Percentiles rank a stretch among this genome's conserved stretches.
Evolutionary conservation across 2,888 invertebrate genomes (phyloP).

Genomic region (Ochropacha duplaris): DNA sequence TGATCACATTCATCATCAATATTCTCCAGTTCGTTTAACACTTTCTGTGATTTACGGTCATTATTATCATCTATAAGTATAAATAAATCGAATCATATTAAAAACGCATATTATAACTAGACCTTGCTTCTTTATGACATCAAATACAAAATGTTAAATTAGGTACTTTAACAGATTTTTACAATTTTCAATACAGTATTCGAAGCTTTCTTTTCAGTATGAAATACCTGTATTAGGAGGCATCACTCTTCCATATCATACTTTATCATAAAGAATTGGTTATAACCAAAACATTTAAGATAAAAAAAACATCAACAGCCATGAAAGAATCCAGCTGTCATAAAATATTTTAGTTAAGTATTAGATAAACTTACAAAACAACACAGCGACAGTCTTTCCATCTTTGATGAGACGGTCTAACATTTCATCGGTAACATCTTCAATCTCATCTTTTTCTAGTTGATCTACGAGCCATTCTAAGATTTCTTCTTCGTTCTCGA

Average conservation of each 20-base stretch:
- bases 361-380: slow-evolving; percentile 89
- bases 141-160: no score
- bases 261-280: no score
- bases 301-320: not conserved
- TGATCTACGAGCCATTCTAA: slow-evolving; percentile 94
- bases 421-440: slow-evolving; percentile 97
- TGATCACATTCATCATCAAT: slow-evolving; percentile 96
- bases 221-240: no score
- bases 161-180: no score
- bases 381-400: slow-evolving; percentile 93
- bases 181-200: no score
- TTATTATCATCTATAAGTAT: slow-evolving; percentile 93
- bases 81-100: slow-evolving; percentile 4
- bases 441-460: slow-evolving; percentile 95
- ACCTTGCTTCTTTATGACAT: no score
- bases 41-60: slow-evolving; percentile 92
- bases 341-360: slow-evolving; percentile 10
- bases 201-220: no score
- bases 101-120: no score
- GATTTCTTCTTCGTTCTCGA: slow-evolving; percentile 94
- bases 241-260: no score
- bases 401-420: slow-evolving; percentile 94
- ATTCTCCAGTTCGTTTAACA: slow-evolving; percentile 94
- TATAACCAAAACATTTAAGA: no score
- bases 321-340: not conserved